Conservation (phyloP, 2,797 vertebrate species). For the Spinus olivaceus region DNA sequence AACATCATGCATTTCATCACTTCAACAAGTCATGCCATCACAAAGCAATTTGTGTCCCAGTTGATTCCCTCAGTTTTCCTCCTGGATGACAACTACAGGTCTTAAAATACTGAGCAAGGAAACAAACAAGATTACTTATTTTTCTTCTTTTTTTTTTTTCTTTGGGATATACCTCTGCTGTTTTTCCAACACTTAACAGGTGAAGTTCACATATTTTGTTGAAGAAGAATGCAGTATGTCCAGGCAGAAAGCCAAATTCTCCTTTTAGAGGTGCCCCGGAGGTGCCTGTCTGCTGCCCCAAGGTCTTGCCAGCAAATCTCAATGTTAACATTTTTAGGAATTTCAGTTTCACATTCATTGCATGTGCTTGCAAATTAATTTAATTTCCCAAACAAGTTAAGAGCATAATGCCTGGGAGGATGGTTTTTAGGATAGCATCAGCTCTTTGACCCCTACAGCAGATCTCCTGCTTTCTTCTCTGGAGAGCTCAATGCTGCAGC, state of each 20-base stretch:
- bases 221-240: neutral
- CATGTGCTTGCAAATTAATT: neutral
- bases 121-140: neutral
- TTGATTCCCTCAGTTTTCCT: neutral
- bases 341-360: neutral
- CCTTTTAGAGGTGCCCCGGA: neutral
- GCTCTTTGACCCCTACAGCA: neutral
- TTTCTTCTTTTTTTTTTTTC: neutral
- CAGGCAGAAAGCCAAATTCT: neutral
- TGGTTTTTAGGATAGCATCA: neutral
- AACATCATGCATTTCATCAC: neutral
- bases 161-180: neutral
- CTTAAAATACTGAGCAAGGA: neutral
- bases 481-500: neutral
- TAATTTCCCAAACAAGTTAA: neutral
- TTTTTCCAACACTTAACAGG: neutral
- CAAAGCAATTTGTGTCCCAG: neutral
- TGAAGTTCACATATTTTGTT: neutral
- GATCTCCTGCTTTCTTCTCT: neutral
- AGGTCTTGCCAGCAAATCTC: neutral
- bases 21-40: slow-evolving; percentile 2
- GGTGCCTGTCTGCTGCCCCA: neutral
- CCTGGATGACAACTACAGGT: neutral
- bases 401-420: neutral
- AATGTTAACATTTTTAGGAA: neutral